Evolutionary conservation across 2,797 vertebrate genomes (phyloP).

Genomic region (Channa striata): DNA sequence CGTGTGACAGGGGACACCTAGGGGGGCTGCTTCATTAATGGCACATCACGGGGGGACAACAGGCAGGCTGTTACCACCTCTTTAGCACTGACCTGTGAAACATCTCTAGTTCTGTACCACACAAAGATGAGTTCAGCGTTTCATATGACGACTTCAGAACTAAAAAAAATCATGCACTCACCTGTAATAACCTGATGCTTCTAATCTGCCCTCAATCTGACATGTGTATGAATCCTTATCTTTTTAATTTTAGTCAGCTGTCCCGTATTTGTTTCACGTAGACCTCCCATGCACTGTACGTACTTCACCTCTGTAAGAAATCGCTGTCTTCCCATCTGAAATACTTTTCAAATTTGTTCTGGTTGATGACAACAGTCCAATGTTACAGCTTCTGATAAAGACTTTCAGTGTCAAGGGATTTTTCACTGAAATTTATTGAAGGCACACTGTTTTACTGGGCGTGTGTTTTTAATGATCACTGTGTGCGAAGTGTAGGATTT

Average conservation of each 20-base stretch:
- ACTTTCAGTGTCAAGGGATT: slow-evolving; percentile 39
- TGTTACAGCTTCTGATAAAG: slow-evolving; percentile 36
- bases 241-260: slow-evolving; percentile 30
- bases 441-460: background rate
- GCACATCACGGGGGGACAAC: slow-evolving; percentile 18
- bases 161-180: too few species aligned
- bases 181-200: too few species aligned
- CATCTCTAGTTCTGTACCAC: too few species aligned
- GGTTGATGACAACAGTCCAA: slow-evolving; percentile 49
- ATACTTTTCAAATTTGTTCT: slow-evolving; percentile 46
- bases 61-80: background rate
- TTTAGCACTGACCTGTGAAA: background rate
- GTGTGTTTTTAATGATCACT: slow-evolving; percentile 2
- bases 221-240: slow-evolving; percentile 30
- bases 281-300: slow-evolving; percentile 24
- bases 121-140: too few species aligned
- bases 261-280: slow-evolving; percentile 33
- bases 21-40: slow-evolving; percentile 61
- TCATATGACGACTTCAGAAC: too few species aligned
- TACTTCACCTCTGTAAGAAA: slow-evolving; percentile 38
- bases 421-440: slow-evolving; percentile 11
- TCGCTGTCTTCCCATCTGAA: slow-evolving; percentile 23
- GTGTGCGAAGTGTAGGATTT: background rate
- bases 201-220: slow-evolving; percentile 4
- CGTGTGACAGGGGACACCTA: slow-evolving; percentile 57